Evolutionary conservation across 2,797 vertebrate genomes (phyloP).

Genomic region (Pseudochirops corinnae): DNA sequence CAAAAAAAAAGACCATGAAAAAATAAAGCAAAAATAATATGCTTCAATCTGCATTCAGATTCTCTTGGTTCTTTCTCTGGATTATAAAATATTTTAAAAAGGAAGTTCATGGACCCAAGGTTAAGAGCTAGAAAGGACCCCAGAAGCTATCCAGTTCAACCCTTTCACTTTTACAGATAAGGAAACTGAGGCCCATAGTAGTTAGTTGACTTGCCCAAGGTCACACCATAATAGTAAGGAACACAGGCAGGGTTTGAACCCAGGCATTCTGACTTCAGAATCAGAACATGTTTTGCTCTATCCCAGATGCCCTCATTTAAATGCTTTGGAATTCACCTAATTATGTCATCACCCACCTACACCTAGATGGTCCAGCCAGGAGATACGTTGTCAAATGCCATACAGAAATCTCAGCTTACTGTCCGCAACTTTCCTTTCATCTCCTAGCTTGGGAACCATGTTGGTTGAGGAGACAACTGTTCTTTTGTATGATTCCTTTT

Average conservation of each 20-base stretch:
- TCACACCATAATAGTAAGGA: constrained; percentile 20
- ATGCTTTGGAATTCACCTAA: neutral
- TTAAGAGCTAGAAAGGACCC: neutral
- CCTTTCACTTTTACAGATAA: neutral
- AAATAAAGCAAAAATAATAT: neutral
- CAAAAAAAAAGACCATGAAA: neutral
- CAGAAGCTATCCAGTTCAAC: neutral
- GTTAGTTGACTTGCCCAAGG: constrained; percentile 43
- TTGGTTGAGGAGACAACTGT: neutral
- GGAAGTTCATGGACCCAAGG: neutral
- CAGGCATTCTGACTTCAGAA: constrained; percentile 54
- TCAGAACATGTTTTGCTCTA: neutral
- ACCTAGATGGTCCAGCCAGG: neutral
- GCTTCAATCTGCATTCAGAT: neutral
- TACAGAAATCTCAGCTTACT: neutral
- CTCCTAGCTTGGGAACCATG: neutral
- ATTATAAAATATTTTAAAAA: neutral
- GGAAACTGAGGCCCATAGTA: neutral
- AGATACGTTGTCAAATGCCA: neutral
- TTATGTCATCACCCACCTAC: neutral
- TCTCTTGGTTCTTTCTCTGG: neutral
- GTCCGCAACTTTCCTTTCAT: neutral
- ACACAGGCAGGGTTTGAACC: constrained; percentile 64
- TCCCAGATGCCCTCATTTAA: neutral
- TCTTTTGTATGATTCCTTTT: neutral